Base-by-base conservation (phyloP, 2,113 vertebrate genomes). In the Cichladusa arquata region DNA sequence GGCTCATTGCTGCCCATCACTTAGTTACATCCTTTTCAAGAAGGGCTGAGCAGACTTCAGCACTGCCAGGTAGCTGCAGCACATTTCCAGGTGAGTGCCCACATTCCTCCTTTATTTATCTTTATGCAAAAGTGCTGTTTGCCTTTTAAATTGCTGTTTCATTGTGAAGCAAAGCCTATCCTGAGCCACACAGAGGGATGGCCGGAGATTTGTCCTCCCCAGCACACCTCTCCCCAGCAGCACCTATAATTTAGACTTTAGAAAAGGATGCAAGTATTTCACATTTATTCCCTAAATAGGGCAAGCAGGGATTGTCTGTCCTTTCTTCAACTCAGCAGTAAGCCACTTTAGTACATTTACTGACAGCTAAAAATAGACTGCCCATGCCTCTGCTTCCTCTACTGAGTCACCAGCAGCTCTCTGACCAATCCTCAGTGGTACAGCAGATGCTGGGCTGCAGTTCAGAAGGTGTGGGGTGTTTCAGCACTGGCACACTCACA, bases 271-370 rank as follows among this genome's bases (percentile, higher is more conserved):
- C 38, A 81, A 94, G 78, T 76, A 92, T 95, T 94, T 83, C 76
- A 62, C 79, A 81, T 95, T 94, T 94, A 86, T 96, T 95, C 74
- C 94, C 96, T 95, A 97, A 97, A 95, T 95, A 96, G 92, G 95
- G 82, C 93, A 97, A 93, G 74, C 62, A 77, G 88, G 71, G 90
- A 90, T 96, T 90, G 87, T 90, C 90, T 18, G 23, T 88, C 81
- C 92, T 90, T 94, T 88, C 85, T 90, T 96, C 79, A 81, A 88
- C 96, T 93, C 81, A 91, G 81, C 93, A 90, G 90, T 93, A 91
- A 95, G 90, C 93, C 85, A 93, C 93, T 95, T 93, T 25, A 94
- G 90, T 90, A 77, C 93, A 86, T 94, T 90, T 90, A 90, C 94
- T 92, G 94, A 66, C 62, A 93, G 74, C 92, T 96, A 96, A 94